Base-by-base conservation (phyloP, 2,797 vertebrate genomes). In the Crocidura indochinensis region DNA sequence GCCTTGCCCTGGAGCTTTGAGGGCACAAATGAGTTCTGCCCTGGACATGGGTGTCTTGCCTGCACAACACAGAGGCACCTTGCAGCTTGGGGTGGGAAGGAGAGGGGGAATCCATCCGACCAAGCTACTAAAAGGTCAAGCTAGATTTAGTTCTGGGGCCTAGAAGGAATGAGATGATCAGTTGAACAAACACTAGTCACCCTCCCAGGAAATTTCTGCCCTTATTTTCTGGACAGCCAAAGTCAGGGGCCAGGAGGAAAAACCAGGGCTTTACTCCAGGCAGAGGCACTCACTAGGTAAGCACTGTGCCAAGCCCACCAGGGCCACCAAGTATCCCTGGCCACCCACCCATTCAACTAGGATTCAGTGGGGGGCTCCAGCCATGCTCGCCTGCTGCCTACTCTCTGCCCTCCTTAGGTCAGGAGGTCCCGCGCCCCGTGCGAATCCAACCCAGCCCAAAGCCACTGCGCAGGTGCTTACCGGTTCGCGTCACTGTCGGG, bases 381-480 rank as follows among this genome's bases (percentile, higher is more conserved):
- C 56, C 56, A 5, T 38, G 38, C 2, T 17, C 17, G 3, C 51
- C 14, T 3, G 56, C 17, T 20, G 17, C 22, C 64, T 8, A 53
- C 26, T 69, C 17, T 60, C 67, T 26, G 62, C 26, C 62, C 62
- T 65, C 24, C 10, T 8, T 24, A 27, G 7, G 79, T 60, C 76
- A 29, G 68, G n/a, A 29, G 68, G n/a, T 1, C 49, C 62, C 49
- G 56, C 9, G 51, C 38, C 10, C 31, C 72, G 46, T 2, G n/a
- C 0, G 14, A 72, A 72, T 20, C 69, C 4, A 8, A 10, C 76
- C 5, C 8, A 10, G 10, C 76, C 5, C 19, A 44, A 77, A 14
- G 86, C 15, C 26, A 8, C 64, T 77, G 60, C 47, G 53, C 78
- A 77, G 88, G 82, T 76, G 88, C 76, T 93, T 87, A 71, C 88